Evolutionary conservation across 2,888 invertebrate genomes (phyloP).

Genomic region (Drosophila kuntzei): DNA sequence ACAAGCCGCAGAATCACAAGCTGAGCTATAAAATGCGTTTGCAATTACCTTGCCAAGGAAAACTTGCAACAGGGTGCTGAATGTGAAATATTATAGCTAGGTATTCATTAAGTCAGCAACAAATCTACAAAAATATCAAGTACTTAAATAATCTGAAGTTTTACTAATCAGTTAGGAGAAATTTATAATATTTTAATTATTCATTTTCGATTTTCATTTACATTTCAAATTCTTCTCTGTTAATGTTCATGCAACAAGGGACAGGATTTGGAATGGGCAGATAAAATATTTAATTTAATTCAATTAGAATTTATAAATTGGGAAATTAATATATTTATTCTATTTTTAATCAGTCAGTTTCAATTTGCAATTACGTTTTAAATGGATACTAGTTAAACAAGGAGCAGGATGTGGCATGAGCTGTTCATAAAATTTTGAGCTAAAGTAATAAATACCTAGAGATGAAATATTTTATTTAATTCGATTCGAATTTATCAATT

Average conservation of each 20-base stretch:
- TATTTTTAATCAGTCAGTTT: not conserved
- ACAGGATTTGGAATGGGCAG: not conserved
- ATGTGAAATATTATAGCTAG: not conserved
- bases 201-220: not conserved
- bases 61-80: not conserved
- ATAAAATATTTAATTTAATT: not conserved
- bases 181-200: not conserved
- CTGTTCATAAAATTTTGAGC: too few species aligned
- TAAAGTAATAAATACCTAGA: too few species aligned
- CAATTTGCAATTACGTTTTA: not conserved
- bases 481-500: not conserved
- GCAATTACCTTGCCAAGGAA: constrained; percentile 11
- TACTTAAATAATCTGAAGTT: not conserved
- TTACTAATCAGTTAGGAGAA: not conserved
- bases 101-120: not conserved
- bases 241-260: not conserved
- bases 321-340: not conserved
- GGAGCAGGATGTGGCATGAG: too few species aligned
- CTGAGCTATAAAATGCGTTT: constrained; percentile 13
- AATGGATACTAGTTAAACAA: too few species aligned
- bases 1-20: constrained; percentile 9
- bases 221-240: not conserved
- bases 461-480: not conserved
- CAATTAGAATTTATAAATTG: not conserved
- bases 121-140: too few species aligned